Evolutionary conservation across 2,888 invertebrate species (phyloP).

Genomic region (Helobdella robusta): DNA sequence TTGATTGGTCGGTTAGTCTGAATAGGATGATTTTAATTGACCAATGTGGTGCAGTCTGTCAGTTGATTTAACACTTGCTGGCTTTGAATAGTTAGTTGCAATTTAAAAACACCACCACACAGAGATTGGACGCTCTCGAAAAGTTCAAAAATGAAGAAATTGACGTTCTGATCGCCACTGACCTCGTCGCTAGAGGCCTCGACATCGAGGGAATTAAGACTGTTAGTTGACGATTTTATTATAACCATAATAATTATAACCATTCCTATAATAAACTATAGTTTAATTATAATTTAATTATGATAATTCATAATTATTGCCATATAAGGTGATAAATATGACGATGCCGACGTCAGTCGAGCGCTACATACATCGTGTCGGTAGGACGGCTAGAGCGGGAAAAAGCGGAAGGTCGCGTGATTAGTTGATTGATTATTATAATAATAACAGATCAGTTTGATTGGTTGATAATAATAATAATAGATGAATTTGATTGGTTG

Average conservation of each 20-base stretch:
- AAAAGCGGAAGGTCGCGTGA: conserved; percentile 60
- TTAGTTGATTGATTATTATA: neutral
- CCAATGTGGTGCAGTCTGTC: too few relatives aligned
- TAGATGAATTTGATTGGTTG: too few relatives aligned
- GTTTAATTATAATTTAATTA: neutral
- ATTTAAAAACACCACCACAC: too few relatives aligned
- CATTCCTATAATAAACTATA: too few relatives aligned
- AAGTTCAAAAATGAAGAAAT: conserved; percentile 70
- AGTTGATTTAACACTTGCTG: too few relatives aligned
- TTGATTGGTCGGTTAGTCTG: too few relatives aligned
- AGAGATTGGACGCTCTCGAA: conserved; percentile 76
- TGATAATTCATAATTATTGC: neutral
- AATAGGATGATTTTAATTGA: too few relatives aligned
- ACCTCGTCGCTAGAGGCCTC: conserved; percentile 83
- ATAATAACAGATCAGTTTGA: conserved; percentile 63
- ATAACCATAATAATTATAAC: neutral
- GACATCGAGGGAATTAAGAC: conserved; percentile 95
- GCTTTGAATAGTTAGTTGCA: too few relatives aligned
- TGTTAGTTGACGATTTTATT: conserved; percentile 50
- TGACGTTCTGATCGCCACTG: conserved; percentile 74
- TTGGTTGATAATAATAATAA: too few relatives aligned
- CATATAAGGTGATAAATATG: conserved; percentile 70
- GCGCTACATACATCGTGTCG: conserved; percentile 92
- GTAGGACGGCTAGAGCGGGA: conserved; percentile 89
- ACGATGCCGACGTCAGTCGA: conserved; percentile 85